Evolutionary conservation across 2,113 vertebrate genomes (phyloP), one percentile per base, ranked within the genome.

Genomic region (Dromas ardeola): DNA sequence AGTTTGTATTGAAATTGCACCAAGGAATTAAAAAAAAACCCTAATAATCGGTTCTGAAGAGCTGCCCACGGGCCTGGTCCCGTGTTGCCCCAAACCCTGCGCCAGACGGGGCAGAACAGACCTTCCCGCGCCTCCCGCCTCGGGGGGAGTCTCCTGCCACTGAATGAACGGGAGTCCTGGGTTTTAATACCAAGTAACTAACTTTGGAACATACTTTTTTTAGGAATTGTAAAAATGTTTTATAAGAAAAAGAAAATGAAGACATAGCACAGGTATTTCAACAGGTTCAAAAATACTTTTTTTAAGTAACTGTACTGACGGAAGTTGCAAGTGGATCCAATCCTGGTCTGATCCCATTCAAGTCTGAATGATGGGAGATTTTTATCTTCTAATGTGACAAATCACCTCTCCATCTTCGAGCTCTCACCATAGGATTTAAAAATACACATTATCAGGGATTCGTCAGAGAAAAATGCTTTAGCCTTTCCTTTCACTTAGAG

Each of bases 1-100:
- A 97, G 97, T 98, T 98, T 98, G 95, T 98, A 97, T 71, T 96
- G 95, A 96, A 97, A 95, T 97, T 90, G 92, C 95, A 96, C 96
- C 96, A 93, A 85, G 81, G 96, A 96, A 94, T 94, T 80, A 45
- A 49, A 59, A 72, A 72, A 82, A 59, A 32, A 22, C 80, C 9
- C 29, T 30, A 30, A 8, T 11, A n/a, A 74, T 29, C 38, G 10
- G 67, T 97, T 97, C 91, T 92, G 63, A 88, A 80, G 97, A 96
- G 71, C 94, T 34, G 80, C 88, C 32, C 32, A 81, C 42, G 88
- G 97, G 98, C 98, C 98, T 97, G 97, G 98, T 98, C 98, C 88
- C 36, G 50, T 81, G 95, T 96, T 89, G 90, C 97, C 98, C 98
- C 91, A 79, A 95, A 82, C 69, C 93, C 96, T 74, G 67, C 8